phyloP scores from a whole-genome alignment of 2,888 invertebrate genomes.

The Diabrotica balteata region DNA sequence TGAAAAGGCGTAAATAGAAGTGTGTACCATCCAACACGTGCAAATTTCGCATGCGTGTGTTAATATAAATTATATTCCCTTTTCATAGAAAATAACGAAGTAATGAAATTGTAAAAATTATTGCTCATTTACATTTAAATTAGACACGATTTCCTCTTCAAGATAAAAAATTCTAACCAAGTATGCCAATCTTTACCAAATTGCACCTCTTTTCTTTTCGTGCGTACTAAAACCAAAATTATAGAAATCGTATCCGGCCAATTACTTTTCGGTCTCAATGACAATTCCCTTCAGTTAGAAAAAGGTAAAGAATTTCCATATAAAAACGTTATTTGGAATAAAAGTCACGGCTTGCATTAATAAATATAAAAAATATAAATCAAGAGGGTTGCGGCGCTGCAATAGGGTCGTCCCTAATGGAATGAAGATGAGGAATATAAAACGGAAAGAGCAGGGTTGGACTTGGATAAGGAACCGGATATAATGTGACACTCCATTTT shows the following conservation, averaged over 20 bases:
- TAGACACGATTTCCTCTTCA: too few relatives aligned
- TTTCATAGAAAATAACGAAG: too few relatives aligned
- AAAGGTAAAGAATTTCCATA: conserved; percentile 22
- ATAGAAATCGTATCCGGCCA: conserved; percentile 1
- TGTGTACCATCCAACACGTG: too few relatives aligned
- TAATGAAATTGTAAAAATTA: too few relatives aligned
- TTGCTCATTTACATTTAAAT: too few relatives aligned
- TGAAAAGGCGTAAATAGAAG: too few relatives aligned
- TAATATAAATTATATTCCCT: too few relatives aligned
- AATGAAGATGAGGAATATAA: conserved; percentile 38
- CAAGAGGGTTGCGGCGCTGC: conserved; percentile 48
- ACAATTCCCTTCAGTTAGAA: conserved; percentile 11
- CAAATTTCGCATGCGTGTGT: too few relatives aligned
- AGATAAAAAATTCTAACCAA: too few relatives aligned
- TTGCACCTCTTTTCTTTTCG: too few relatives aligned
- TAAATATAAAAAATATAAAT: conserved; percentile 48
- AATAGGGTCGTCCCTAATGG: conserved; percentile 44
- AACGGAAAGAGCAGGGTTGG: conserved; percentile 20
- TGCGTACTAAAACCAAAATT: not conserved
- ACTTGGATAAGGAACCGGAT: not conserved
- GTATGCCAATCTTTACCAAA: too few relatives aligned
- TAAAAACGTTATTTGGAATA: conserved; percentile 40
- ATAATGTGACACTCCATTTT: too few relatives aligned
- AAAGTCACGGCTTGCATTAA: conserved; percentile 50
- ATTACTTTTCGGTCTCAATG: conserved; percentile 14